Base-by-base conservation (phyloP, 2,888 invertebrate genomes). In the Melanchra persicariae region DNA sequence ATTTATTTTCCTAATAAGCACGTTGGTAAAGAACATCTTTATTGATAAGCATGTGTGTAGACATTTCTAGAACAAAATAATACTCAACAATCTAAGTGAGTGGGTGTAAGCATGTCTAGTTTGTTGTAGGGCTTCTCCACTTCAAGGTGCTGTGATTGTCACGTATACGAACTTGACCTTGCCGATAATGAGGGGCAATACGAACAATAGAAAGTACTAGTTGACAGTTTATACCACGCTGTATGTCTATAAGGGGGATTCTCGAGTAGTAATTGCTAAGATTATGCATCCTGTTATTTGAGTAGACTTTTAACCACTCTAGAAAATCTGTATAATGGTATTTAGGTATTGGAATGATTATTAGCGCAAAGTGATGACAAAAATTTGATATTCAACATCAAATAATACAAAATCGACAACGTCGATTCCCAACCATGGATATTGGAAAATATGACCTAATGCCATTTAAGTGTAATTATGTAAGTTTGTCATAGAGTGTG, bases 281-380 rank as follows among this genome's bases (percentile, higher is more conserved):
- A n/a, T n/a, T n/a, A 24, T 1, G 24, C 1, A 54, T 24, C 10
- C 4, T 17, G 4, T 54, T 45, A 10, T 45, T 22, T 45, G 12
- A 9, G 5, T 58, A 12, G 15, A 43, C 26, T 12, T 30, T n/a
- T 1, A 22, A 17, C 15, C 15, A 10, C 12, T 43, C n/a, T 10
- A 47, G 10, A 24, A 34, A 43, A 15, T 40, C 3, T 34, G 0
- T 2, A 0, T 5, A 17, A 8, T 6, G 1, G 8, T 7, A 30
- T 43, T 26, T 57, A 76, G 49, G 22, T 58, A 76, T 15, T 49
- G 91, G 92, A 89, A 95, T 95, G 95, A 95, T 95, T 95, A 95
- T 74, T 64, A 93, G 95, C 95, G 95, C 95, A 95, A 95, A 95
- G 95, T 95, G 95, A 93, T 95, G 95, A 95, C 95, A 71, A 71